Percentiles rank a stretch among this genome's conserved stretches.
Evolutionary conservation across 2,888 invertebrate species (phyloP).

Genomic region (Ommatoiulus sabulosus): DNA sequence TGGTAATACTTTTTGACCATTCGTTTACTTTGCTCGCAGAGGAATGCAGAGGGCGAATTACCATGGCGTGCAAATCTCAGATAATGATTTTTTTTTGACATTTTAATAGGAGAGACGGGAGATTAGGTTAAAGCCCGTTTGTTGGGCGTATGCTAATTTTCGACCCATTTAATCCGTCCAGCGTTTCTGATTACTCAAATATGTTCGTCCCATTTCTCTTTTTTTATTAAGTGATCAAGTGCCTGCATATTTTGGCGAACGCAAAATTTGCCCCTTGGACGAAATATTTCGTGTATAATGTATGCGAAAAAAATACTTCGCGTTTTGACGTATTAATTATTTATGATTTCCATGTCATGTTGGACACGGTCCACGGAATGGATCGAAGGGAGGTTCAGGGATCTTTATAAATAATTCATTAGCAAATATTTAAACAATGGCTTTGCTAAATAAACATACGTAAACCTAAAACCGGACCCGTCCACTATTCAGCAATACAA

Average conservation of each 20-base stretch:
- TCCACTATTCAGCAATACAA: no score
- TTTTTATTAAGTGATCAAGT: not conserved
- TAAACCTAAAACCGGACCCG: no score
- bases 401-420: not conserved
- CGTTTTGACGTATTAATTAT: not conserved
- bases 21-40: not conserved
- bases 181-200: no score
- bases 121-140: not conserved
- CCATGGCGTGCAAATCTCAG: not conserved
- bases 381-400: conserved; percentile 17
- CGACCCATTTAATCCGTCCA: no score
- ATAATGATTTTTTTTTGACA: not conserved
- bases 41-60: not conserved
- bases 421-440: not conserved
- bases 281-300: not conserved
- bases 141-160: not conserved
- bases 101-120: not conserved
- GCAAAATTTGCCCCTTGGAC: not conserved
- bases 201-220: no score
- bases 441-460: not conserved
- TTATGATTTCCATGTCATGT: not conserved
- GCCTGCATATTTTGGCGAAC: not conserved
- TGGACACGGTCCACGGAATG: not conserved
- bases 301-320: not conserved
- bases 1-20: no score